Evolutionary conservation across 2,113 vertebrate species (phyloP), one percentile per base, ranked within the genome.

Genomic region (Nycticebus coucang): DNA sequence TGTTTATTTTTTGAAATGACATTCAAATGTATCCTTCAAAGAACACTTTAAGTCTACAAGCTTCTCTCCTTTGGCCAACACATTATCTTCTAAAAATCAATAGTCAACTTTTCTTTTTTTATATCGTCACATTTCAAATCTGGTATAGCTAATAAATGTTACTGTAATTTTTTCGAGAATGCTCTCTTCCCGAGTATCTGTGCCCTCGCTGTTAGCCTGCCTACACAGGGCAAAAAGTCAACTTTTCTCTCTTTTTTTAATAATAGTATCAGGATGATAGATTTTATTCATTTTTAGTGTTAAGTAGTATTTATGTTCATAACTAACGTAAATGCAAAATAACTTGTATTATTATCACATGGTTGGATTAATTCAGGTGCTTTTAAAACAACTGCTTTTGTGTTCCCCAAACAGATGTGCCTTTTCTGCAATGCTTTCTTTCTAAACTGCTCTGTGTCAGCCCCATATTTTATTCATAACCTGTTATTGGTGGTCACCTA

Each of bases 1-100:
- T 92, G 80, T 87, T 93, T 96, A 91, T 95, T 96, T 97, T 97
- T 96, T 95, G 89, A 96, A 86, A 97, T 79, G 94, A 84, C 84
- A 94, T 94, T 96, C 91, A 96, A 91, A 95, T 74, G 57, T 41
- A 89, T 53, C 86, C 35, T 68, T 95, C 85, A 94, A 94, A 95
- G 84, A 87, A 87, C 62, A 95, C 33, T 95, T 95, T 79, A 45
- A 21, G 28, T 35, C 62, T 59, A 62, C 59, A 90, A 91, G 33
- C 5, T 85, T 33, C 81, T 93, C 74, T 96, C 60, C 79, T 96
- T 93, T 22, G 82, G 93, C 62, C 90, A 97, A 89, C 83, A 87
- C 59, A 95, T 79, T 92, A 86, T 41, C 26, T 95, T 95, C 83
- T 37, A 28, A 81, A 94, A 97, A 97, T 96, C 96, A 97, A 94